These are phyloP conservation scores for Nannobrachium achirus DNA, from an alignment of 2,113 vertebrate genomes.

Conservation along the genomic window DNA sequence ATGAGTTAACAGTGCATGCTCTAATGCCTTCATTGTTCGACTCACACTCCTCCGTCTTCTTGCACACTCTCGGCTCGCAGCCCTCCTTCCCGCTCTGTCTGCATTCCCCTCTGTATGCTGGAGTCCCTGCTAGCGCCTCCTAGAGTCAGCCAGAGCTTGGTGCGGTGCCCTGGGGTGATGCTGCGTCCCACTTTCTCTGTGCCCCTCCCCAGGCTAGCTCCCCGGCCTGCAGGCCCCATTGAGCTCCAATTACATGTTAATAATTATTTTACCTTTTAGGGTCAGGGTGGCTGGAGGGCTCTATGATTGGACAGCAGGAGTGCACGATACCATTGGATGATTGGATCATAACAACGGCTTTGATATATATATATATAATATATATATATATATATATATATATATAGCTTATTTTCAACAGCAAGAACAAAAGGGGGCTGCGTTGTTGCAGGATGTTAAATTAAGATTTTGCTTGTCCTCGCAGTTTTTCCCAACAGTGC, in stretches of 20 bases:
- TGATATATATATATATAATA: too few species aligned
- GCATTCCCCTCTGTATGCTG: background rate
- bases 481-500: background rate
- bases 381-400: too few species aligned
- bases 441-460: conserved; percentile 12
- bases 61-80: background rate
- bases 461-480: conserved; percentile 7
- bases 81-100: background rate
- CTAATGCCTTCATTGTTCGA: too few species aligned
- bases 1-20: too few species aligned
- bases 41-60: background rate
- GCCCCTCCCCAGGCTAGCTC: conserved; percentile 27
- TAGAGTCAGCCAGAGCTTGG: conserved; percentile 8
- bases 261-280: conserved; percentile 36
- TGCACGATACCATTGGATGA: background rate
- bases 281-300: conserved; percentile 20
- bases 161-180: conserved; percentile 40
- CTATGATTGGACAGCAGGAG: background rate
- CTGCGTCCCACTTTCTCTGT: conserved; percentile 51
- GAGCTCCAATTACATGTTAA: conserved; percentile 58
- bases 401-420: conserved; percentile 17
- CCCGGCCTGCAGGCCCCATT: conserved; percentile 27
- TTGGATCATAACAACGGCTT: conserved; percentile 13
- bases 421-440: conserved; percentile 1
- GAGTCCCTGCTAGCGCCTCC: conserved; percentile 6